These are phyloP conservation scores for Nomada lathburiana DNA, from an alignment of 2,888 invertebrate species.

Conservation along the genomic window DNA sequence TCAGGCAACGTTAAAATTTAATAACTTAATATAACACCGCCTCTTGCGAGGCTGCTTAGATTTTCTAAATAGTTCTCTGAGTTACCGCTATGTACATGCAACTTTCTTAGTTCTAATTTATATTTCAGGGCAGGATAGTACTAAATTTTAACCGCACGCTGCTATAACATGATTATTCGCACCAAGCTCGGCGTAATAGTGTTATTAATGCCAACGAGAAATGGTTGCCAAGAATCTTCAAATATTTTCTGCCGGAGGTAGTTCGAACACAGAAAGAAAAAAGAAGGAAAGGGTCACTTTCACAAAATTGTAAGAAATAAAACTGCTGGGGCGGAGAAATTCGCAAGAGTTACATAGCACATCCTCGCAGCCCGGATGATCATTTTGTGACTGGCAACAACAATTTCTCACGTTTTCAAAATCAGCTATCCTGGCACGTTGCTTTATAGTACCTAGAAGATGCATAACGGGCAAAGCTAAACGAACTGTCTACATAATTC, in stretches of 20 bases:
- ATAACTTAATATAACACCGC: constrained; percentile 16
- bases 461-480: no score
- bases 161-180: constrained; percentile 47
- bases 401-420: no score
- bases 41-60: background rate
- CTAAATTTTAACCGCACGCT: constrained; percentile 30
- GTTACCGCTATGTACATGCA: constrained; percentile 12
- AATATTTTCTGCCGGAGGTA: background rate
- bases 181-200: constrained; percentile 20
- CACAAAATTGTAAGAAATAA: no score
- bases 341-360: no score
- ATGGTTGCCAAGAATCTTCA: constrained; percentile 24
- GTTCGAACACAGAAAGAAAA: no score
- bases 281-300: no score
- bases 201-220: constrained; percentile 38
- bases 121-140: constrained; percentile 31
- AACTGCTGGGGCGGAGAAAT: no score
- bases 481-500: no score
- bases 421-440: no score
- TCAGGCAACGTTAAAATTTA: constrained; percentile 6
- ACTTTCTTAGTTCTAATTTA: constrained; percentile 49
- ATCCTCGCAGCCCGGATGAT: no score
- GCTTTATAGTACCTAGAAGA: no score
- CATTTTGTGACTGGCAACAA: no score
- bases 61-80: constrained; percentile 38